A percentile compares a stretch with the other conserved stretches of the same genome.
These are phyloP conservation scores for Anguilla rostrata DNA, from an alignment of 2,113 vertebrate genomes.

Conservation along the genomic window DNA sequence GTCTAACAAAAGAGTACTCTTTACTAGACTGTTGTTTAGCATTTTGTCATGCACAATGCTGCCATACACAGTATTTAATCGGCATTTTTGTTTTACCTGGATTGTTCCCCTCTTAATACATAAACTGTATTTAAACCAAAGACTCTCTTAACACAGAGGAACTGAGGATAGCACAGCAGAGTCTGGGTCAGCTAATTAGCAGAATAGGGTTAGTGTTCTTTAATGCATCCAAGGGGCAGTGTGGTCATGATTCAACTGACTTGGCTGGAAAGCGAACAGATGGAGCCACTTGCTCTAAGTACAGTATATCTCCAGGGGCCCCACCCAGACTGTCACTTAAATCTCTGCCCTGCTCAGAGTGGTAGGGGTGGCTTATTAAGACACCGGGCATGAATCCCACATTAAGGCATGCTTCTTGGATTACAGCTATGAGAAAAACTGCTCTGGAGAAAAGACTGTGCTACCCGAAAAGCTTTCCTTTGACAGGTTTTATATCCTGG, in stretches of 20 bases:
- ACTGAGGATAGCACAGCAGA: not conserved
- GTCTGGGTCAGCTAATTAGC: not conserved
- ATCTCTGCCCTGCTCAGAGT: not conserved
- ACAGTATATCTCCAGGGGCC: not conserved
- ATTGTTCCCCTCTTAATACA: too few relatives aligned
- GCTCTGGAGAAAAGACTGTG: not conserved
- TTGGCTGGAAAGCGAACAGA: not conserved
- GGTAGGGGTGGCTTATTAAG: not conserved
- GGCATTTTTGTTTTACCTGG: not conserved
- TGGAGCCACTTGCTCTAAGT: not conserved
- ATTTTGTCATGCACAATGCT: too few relatives aligned
- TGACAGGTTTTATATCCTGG: not conserved
- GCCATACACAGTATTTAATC: not conserved
- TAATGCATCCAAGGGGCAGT: not conserved
- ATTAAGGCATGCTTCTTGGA: not conserved
- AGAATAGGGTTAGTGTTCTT: not conserved
- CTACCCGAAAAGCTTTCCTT: conserved; percentile 4
- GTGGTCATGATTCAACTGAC: not conserved
- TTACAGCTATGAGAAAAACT: conserved; percentile 10
- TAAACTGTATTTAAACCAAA: too few relatives aligned
- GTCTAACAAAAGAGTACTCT: not conserved
- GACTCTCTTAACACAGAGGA: not conserved
- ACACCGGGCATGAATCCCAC: not conserved
- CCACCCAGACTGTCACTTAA: not conserved
- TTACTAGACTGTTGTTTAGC: too few relatives aligned